Evolutionary conservation across 2,113 vertebrate species (phyloP).

Genomic region (Carlito syrichta): DNA sequence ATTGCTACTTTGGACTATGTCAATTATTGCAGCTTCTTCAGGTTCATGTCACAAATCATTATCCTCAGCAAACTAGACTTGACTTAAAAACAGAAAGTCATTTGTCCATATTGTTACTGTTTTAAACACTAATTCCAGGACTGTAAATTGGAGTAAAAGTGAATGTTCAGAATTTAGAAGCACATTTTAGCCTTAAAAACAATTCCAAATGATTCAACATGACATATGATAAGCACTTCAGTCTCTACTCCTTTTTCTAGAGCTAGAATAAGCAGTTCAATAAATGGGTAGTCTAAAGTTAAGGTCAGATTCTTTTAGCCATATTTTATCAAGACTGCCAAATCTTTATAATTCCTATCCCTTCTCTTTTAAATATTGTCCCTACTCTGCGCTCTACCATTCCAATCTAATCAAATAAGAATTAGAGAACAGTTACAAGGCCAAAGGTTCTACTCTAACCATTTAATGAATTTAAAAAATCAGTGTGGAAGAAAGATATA

Average conservation of each 20-base stretch:
- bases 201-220: not conserved
- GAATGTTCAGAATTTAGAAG: conserved; percentile 2
- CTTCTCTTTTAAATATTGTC: not conserved
- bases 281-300: not conserved
- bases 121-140: not conserved
- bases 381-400: not conserved
- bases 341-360: not conserved
- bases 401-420: not conserved
- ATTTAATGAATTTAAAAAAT: not conserved
- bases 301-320: not conserved
- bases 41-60: conserved; percentile 64
- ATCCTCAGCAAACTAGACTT: conserved; percentile 52
- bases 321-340: not conserved
- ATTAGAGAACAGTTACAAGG: not conserved
- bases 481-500: not conserved
- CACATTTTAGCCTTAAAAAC: not conserved
- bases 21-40: conserved; percentile 64
- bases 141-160: not conserved
- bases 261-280: not conserved
- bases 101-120: not conserved
- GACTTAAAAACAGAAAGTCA: conserved; percentile 21
- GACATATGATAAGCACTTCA: not conserved
- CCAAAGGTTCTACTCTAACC: not conserved
- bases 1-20: conserved; percentile 65
- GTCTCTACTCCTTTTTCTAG: not conserved